These are phyloP conservation scores for Fistularia commersonii DNA, from an alignment of 2,797 vertebrate species.

Conservation along the genomic window DNA sequence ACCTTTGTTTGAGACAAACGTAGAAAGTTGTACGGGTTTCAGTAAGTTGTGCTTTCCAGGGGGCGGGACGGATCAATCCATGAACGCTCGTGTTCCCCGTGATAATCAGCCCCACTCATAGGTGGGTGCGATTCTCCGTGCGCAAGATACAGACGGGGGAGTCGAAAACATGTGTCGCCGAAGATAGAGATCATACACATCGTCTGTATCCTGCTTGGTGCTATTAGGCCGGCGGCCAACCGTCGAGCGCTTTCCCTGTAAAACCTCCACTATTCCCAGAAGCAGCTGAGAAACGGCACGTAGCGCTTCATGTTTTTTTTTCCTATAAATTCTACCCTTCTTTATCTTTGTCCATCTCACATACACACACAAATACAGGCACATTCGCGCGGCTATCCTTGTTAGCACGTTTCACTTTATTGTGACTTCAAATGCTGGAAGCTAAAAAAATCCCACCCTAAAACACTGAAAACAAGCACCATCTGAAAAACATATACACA, in stretches of 20 bases:
- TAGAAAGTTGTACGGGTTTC: no score
- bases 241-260: slow-evolving; percentile 38
- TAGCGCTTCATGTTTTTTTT: slow-evolving; percentile 30
- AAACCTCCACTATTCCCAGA: slow-evolving; percentile 47
- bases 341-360: not conserved
- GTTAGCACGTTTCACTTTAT: not conserved
- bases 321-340: not conserved
- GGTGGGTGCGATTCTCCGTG: slow-evolving; percentile 20
- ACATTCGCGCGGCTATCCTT: no score
- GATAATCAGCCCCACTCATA: not conserved
- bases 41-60: no score
- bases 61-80: no score
- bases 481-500: not conserved
- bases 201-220: slow-evolving; percentile 32
- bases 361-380: not conserved
- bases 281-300: slow-evolving; percentile 56
- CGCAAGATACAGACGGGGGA: slow-evolving; percentile 17
- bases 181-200: slow-evolving; percentile 54
- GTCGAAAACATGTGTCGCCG: slow-evolving; percentile 9
- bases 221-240: slow-evolving; percentile 61
- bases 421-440: not conserved
- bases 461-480: no score
- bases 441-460: no score
- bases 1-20: no score
- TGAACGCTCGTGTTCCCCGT: no score